phyloP scores from a whole-genome alignment of 2,113 vertebrate species.

The Platycercus adscitus region DNA sequence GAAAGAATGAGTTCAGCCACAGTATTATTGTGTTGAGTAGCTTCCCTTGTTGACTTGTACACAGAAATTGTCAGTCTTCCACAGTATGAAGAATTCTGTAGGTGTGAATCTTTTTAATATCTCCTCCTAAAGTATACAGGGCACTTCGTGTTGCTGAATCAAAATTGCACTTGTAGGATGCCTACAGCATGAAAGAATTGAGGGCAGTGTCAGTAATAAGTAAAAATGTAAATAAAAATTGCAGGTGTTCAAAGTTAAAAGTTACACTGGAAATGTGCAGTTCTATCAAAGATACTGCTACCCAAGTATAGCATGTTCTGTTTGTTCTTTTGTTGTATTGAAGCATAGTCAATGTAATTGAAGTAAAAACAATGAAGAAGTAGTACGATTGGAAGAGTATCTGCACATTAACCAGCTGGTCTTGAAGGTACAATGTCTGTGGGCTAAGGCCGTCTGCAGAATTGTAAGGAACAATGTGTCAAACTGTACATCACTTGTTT shows the following conservation, averaged over 20 bases:
- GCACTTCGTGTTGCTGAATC: neutral
- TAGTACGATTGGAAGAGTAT: neutral
- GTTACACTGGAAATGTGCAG: neutral
- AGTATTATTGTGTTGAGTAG: neutral
- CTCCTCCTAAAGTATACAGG: neutral
- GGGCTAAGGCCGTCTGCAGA: neutral
- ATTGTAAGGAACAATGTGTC: neutral
- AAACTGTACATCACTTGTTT: neutral
- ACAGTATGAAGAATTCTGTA: neutral
- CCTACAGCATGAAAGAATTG: neutral
- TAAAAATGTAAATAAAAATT: neutral
- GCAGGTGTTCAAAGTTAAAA: neutral
- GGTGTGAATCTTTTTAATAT: neutral
- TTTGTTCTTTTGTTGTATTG: neutral
- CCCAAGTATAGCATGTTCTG: accelerated
- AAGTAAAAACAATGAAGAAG: neutral
- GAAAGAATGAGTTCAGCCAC: neutral
- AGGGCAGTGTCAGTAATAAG: neutral
- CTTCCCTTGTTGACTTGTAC: neutral
- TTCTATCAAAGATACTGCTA: neutral
- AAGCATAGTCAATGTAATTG: neutral
- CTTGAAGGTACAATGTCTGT: neutral
- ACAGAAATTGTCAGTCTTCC: neutral
- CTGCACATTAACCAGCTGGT: neutral
- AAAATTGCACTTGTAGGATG: neutral